Evolutionary conservation across 2,797 vertebrate genomes (phyloP).

Genomic region (Cyclopterus lumpus): DNA sequence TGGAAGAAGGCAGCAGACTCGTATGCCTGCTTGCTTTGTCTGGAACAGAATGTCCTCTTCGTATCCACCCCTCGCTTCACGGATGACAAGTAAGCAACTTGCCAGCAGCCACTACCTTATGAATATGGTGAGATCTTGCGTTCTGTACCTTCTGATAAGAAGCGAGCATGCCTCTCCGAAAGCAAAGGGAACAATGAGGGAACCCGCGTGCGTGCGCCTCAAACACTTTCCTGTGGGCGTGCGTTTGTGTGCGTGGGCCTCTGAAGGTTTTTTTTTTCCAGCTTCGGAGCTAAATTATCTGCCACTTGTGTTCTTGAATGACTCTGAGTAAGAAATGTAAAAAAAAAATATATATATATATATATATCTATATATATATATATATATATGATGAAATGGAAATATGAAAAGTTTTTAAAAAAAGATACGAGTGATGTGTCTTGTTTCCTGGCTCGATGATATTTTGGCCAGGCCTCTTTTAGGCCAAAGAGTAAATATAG

Average conservation of each 20-base stretch:
- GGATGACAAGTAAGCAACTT: slow-evolving; percentile 52
- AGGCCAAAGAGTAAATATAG: not conserved
- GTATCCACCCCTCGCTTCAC: slow-evolving; percentile 57
- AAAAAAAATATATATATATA: too few relatives aligned
- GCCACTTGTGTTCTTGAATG: not conserved
- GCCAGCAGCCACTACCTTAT: slow-evolving; percentile 36
- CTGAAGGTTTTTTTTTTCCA: not conserved
- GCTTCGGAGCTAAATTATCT: slow-evolving; percentile 13
- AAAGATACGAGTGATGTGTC: not conserved
- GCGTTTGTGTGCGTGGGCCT: slow-evolving; percentile 8
- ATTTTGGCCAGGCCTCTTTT: too few relatives aligned
- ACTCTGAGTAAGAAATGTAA: not conserved
- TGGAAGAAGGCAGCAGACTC: slow-evolving; percentile 68
- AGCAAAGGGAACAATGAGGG: slow-evolving; percentile 24
- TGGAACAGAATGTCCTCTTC: slow-evolving; percentile 77
- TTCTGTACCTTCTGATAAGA: slow-evolving; percentile 13
- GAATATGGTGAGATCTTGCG: slow-evolving; percentile 24
- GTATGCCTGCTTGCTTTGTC: slow-evolving; percentile 69
- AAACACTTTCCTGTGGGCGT: slow-evolving; percentile 16
- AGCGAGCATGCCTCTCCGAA: slow-evolving; percentile 7
- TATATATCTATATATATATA: too few relatives aligned
- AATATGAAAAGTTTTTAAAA: not conserved
- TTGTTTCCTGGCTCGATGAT: too few relatives aligned
- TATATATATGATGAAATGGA: not conserved
- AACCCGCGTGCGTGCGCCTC: not conserved